Evolutionary conservation across 2,113 vertebrate genomes (phyloP).

Genomic region (Parus major): DNA sequence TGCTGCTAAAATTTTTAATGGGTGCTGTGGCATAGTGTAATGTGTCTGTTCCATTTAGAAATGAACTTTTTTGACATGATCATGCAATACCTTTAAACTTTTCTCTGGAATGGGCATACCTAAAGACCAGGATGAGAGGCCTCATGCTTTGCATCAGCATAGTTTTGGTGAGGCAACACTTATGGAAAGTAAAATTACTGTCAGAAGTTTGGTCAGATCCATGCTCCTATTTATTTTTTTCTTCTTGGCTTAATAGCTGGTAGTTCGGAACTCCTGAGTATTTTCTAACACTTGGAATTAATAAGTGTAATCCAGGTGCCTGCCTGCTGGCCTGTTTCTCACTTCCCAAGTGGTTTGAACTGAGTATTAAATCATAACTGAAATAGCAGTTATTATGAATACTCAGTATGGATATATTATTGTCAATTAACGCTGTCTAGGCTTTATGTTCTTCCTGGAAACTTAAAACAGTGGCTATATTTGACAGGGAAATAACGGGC

Average conservation of each 20-base stretch:
- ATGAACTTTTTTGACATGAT: neutral
- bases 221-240: fast-evolving
- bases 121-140: neutral
- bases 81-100: neutral
- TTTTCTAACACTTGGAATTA: neutral
- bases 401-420: neutral
- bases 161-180: neutral
- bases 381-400: neutral
- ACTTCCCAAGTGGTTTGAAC: neutral
- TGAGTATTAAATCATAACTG: neutral
- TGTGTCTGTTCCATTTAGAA: neutral
- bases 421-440: neutral
- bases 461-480: neutral
- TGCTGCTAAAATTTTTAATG: neutral
- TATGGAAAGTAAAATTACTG: neutral
- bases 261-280: neutral
- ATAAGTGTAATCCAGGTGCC: neutral
- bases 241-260: neutral
- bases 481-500: neutral
- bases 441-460: neutral
- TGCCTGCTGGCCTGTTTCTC: neutral
- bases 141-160: neutral
- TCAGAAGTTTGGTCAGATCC: neutral
- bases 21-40: neutral
- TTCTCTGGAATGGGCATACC: neutral